phyloP scores from a whole-genome alignment of 2,113 vertebrate genomes.

The Lutjanus erythropterus region DNA sequence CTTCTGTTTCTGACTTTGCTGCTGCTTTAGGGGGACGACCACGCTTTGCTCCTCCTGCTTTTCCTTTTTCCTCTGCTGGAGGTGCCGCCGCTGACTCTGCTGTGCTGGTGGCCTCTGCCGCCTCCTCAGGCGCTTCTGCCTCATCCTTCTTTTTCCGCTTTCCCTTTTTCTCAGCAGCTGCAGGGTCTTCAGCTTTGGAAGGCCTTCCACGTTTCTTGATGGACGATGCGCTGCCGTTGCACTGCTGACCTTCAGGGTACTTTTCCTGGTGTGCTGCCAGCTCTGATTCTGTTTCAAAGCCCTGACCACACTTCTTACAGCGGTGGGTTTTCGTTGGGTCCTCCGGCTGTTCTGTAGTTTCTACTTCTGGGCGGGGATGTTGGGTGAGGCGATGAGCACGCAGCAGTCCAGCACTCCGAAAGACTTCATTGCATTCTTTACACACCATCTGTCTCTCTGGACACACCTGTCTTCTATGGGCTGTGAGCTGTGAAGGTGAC shows the following conservation, averaged over 20 bases:
- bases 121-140: constrained; percentile 51
- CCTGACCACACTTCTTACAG: constrained; percentile 84
- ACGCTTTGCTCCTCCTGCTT: constrained; percentile 68
- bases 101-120: constrained; percentile 9
- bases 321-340: constrained; percentile 79
- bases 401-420: constrained; percentile 82
- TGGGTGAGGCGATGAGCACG: constrained; percentile 83
- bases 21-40: constrained; percentile 79
- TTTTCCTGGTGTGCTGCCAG: constrained; percentile 84
- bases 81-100: constrained; percentile 17
- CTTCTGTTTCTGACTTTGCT: constrained; percentile 61
- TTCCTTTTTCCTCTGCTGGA: constrained; percentile 72
- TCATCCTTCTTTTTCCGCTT: constrained; percentile 82
- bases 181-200: constrained; percentile 57
- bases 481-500: constrained; percentile 72
- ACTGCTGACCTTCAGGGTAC: constrained; percentile 82
- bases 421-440: constrained; percentile 85
- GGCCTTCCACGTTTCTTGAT: constrained; percentile 82
- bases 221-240: constrained; percentile 77
- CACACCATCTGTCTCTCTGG: constrained; percentile 84
- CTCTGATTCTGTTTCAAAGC: constrained; percentile 82
- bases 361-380: constrained; percentile 76
- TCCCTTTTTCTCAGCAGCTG: constrained; percentile 73
- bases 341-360: constrained; percentile 74
- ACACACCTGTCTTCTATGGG: constrained; percentile 85